These are phyloP conservation scores for Lepisosteus oculatus DNA, from an alignment of 2,113 vertebrate genomes.

Conservation along the genomic window DNA sequence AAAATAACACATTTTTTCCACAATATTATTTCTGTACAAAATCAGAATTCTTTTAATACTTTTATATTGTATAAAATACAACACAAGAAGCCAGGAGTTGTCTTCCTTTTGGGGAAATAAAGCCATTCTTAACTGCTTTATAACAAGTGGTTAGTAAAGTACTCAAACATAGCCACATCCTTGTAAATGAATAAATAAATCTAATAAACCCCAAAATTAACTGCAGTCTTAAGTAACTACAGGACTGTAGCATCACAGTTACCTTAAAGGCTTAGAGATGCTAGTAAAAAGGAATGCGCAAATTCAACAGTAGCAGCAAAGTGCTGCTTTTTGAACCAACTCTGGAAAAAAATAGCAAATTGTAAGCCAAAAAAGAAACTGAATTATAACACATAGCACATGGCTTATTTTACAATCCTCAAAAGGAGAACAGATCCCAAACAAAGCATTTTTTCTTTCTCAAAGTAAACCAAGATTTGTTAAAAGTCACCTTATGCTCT, in stretches of 20 bases:
- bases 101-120: conserved; percentile 34
- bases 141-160: not conserved
- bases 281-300: no score
- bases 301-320: no score
- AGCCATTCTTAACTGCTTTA: not conserved
- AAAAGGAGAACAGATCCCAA: conserved; percentile 17
- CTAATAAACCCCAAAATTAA: no score
- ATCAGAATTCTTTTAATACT: conserved; percentile 57
- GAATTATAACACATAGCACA: not conserved
- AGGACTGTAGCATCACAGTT: no score
- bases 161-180: no score
- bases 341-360: no score
- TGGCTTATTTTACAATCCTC: conserved; percentile 8
- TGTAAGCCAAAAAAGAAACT: not conserved
- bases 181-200: no score
- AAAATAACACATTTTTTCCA: conserved; percentile 37
- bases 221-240: no score
- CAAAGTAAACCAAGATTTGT: not conserved
- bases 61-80: conserved; percentile 71
- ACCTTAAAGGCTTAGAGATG: no score
- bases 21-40: conserved; percentile 61
- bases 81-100: conserved; percentile 48
- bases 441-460: not conserved
- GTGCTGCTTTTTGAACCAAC: no score
- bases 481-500: no score